Conservation (phyloP, 2,888 invertebrate genomes). For the Falcaria lacertinaria region DNA sequence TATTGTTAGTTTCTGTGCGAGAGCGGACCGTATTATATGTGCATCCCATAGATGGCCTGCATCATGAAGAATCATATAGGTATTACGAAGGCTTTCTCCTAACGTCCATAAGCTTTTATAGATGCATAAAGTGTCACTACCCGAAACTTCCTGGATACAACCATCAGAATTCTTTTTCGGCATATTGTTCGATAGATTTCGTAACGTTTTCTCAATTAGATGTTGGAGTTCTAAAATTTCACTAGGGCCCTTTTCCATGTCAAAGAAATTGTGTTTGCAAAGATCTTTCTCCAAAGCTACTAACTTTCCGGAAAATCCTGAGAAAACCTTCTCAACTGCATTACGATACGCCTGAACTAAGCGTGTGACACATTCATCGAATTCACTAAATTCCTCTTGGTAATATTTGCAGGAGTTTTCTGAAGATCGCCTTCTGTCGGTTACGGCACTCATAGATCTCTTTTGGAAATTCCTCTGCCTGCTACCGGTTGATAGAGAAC, state of each 20-base stretch:
- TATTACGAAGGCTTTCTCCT: conserved; percentile 50
- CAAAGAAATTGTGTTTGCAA: conserved; percentile 16
- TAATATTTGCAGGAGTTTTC: conserved; percentile 17
- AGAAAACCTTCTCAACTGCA: conserved; percentile 39
- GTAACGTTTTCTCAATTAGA: conserved; percentile 31
- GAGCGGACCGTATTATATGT: conserved; percentile 53
- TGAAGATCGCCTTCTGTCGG: conserved; percentile 6
- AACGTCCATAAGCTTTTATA: conserved; percentile 46
- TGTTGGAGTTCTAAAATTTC: conserved; percentile 25
- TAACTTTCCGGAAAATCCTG: conserved; percentile 39
- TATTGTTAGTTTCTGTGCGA: conserved; percentile 55
- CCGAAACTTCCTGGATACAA: conserved; percentile 22
- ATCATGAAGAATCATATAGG: conserved; percentile 46
- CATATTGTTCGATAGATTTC: conserved; percentile 21
- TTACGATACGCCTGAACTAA: conserved; percentile 46
- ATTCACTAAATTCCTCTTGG: conserved; percentile 26
- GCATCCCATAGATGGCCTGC: conserved; percentile 59
- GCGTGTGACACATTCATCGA: conserved; percentile 35
- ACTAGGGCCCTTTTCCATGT: conserved; percentile 5
- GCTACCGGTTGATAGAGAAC: conserved; percentile 27
- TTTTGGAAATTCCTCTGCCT: conserved; percentile 15
- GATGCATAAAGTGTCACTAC: conserved; percentile 33
- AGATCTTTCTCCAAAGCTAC: conserved; percentile 37
- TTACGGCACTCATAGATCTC: conserved; percentile 21
- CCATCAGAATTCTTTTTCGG: conserved; percentile 15